Base-by-base conservation (phyloP, 2,888 invertebrate genomes). In the Leptinotarsa tumamoca region DNA sequence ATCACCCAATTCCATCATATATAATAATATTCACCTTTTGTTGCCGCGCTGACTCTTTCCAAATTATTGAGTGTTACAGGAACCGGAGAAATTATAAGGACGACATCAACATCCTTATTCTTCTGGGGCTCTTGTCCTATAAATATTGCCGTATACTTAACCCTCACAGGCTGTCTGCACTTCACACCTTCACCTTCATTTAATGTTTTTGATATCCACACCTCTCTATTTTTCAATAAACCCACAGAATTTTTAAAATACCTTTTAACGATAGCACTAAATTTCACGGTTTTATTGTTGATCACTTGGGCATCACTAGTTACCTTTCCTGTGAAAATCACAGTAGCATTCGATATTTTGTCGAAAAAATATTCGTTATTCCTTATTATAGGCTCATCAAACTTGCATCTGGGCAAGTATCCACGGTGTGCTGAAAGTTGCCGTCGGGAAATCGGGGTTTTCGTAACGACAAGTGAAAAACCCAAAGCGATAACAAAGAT, bases 31-130 rank as follows among this genome's bases (percentile, higher is more conserved):
- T 82, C 84, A 89, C 89, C 89, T 88, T 88, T 87, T 73, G 88
- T 88, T 51, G 87, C 88, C 52, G 86, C 85, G 80, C 87, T 88
- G 74, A 89, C 86, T 77, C 87, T 85, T 82, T 89, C 89, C 84
- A 89, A 84, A 83, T 89, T 89, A 72, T 84, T 85, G 71, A 89
- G 84, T 67, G 89, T 89, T 80, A 89, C 88, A 69, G 89, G 87
- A 78, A 89, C 85, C 58, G 89, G 89, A 76, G 85, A 85, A 80
- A 88, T 81, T 71, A 83, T 84, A 74, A 89, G 86, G 74, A 85
- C 81, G 54, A 89, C 83, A 80, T 87, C 86, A 79, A 81, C 83
- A 78, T 85, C 84, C 70, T 82, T 80, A 18, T 79, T 74, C 77
- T 82, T 83, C 78, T 81, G 81, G 13, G 77, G 81, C 79, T 85